phyloP scores from a whole-genome alignment of 2,797 vertebrate species.

The Rhynchotus rufescens region DNA sequence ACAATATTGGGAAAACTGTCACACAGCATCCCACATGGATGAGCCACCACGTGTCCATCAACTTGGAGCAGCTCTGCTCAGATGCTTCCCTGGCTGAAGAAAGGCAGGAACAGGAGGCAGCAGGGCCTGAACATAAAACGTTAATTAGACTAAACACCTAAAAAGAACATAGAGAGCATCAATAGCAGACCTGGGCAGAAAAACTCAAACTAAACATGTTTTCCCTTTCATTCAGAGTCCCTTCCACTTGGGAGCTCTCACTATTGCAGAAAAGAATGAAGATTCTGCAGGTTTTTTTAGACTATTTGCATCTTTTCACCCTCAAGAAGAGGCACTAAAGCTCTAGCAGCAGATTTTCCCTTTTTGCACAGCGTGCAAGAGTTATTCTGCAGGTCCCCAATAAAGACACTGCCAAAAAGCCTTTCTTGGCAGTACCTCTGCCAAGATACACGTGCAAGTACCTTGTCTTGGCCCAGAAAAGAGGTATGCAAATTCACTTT shows the following conservation, averaged over 20 bases:
- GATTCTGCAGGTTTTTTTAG: neutral
- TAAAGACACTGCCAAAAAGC: neutral
- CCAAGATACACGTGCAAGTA: too few species aligned
- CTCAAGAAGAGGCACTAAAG: neutral
- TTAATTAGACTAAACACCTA: neutral
- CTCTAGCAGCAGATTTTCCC: neutral
- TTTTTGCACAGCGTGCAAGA: neutral
- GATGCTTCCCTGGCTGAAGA: neutral
- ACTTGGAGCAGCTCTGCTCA: neutral
- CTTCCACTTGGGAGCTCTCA: neutral
- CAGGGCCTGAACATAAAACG: neutral
- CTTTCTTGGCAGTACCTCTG: neutral
- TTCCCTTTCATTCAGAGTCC: neutral
- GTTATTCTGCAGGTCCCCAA: neutral
- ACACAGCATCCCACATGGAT: neutral
- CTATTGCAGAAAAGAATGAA: neutral
- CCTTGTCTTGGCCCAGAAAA: neutral
- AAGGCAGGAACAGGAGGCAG: neutral
- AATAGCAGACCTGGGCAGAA: neutral
- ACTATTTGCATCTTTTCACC: neutral
- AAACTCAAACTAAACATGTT: too few species aligned
- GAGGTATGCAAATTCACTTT: neutral
- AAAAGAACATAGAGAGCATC: neutral
- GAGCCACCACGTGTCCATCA: accelerated
- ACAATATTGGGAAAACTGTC: neutral